Percentiles rank a stretch among this genome's conserved stretches.
These are phyloP conservation scores for Melanogrammus aeglefinus DNA, from an alignment of 2,797 vertebrate genomes.

Conservation along the genomic window DNA sequence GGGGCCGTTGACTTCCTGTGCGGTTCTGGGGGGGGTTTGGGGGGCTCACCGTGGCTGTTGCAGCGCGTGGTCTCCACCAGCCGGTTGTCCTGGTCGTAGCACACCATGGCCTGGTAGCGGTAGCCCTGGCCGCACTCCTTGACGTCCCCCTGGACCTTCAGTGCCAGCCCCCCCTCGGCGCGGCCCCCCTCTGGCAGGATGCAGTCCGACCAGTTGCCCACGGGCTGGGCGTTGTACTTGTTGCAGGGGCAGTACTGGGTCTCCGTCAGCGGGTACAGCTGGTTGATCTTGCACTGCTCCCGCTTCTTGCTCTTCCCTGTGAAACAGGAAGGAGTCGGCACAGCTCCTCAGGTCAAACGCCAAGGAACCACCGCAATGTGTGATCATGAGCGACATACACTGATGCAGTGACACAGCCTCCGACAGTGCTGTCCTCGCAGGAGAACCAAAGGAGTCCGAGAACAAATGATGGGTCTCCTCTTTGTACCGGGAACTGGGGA, in stretches of 20 bases:
- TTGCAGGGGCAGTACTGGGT: conserved; percentile 45
- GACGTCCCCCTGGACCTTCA: conserved; percentile 88
- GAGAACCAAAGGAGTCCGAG: too few species aligned
- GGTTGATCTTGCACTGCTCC: conserved; percentile 92
- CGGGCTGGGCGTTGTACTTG: conserved; percentile 84
- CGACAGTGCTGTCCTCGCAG: too few species aligned
- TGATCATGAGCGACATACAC: too few species aligned
- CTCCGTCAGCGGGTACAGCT: conserved; percentile 77
- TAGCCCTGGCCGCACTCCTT: conserved; percentile 96
- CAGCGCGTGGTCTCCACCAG: conserved; percentile 87
- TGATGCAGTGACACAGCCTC: too few species aligned
- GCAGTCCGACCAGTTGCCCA: conserved; percentile 97
- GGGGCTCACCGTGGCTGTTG: background rate
- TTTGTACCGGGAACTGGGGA: too few species aligned
- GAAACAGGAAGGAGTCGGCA: conserved; percentile 16
- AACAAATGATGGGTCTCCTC: too few species aligned
- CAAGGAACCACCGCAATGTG: too few species aligned
- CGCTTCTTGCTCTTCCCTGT: conserved; percentile 95
- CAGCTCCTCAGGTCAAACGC: too few species aligned
- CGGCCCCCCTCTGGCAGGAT: conserved; percentile 86
- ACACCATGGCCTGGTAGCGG: conserved; percentile 94
- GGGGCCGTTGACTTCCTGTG: too few species aligned
- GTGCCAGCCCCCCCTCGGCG: conserved; percentile 79
- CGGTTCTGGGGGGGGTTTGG: too few species aligned
- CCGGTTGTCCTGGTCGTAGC: conserved; percentile 91